Conservation (phyloP, 2,797 vertebrate species). For the Cephalopachus bancanus region DNA sequence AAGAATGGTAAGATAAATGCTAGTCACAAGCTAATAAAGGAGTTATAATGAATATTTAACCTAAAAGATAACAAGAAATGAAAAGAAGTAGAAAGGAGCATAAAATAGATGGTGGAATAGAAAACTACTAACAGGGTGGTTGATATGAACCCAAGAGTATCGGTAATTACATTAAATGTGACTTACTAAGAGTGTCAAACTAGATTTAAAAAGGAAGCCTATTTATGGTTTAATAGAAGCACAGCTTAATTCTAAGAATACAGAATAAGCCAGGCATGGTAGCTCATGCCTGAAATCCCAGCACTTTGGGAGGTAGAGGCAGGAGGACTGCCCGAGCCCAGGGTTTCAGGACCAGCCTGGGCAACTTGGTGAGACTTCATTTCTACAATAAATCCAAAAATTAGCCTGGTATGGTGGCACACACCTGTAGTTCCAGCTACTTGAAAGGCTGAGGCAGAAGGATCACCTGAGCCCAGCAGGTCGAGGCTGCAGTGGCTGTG, state of each 20-base stretch:
- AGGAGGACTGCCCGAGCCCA: no score
- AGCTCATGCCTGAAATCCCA: no score
- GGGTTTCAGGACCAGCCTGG: no score
- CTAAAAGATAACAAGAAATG: not conserved
- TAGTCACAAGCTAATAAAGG: not conserved
- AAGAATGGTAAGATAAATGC: not conserved
- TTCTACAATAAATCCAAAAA: no score
- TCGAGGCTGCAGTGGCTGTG: no score
- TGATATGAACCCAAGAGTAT: not conserved
- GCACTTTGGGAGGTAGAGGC: no score
- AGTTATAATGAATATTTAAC: not conserved
- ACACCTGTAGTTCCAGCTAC: no score
- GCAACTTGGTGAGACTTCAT: no score
- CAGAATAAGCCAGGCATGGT: no score
- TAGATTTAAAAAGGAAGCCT: not conserved
- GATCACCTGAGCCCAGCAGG: no score
- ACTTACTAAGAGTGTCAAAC: conserved; percentile 52
- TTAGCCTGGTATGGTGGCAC: no score
- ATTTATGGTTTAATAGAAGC: not conserved
- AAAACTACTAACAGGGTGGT: not conserved
- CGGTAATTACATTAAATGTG: not conserved
- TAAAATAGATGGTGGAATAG: not conserved
- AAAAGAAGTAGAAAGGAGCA: not conserved
- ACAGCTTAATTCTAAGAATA: not conserved
- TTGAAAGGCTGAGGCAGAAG: no score